Evolutionary conservation across 2,797 vertebrate species (phyloP).

Genomic region (Girardinus metallicus): DNA sequence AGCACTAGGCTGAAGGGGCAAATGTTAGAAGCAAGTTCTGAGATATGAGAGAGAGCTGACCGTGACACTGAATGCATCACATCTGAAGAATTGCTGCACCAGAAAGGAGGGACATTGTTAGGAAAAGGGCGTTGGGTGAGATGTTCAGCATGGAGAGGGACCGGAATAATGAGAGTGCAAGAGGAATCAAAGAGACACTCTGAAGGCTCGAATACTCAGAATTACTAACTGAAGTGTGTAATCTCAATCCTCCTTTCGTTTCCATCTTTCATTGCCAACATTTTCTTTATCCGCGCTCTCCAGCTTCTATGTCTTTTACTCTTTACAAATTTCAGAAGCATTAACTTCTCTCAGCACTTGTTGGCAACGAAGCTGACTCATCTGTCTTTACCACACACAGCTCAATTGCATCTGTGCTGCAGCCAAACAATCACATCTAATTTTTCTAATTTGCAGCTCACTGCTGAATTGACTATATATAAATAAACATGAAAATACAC

Average conservation of each 20-base stretch:
- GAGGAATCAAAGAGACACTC: conserved; percentile 12
- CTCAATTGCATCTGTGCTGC: conserved; percentile 11
- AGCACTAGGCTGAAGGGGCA: conserved; percentile 55
- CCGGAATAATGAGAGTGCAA: conserved; percentile 9
- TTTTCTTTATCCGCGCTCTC: conserved; percentile 29
- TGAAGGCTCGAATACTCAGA: conserved; percentile 21
- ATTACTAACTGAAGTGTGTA: conserved; percentile 1
- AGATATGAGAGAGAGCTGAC: conserved; percentile 40
- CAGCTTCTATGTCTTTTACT: conserved; percentile 22
- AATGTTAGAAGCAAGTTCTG: conserved; percentile 40
- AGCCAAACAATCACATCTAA: conserved; percentile 34
- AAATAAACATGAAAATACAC: conserved; percentile 44
- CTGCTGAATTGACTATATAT: conserved; percentile 19
- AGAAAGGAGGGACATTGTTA: conserved; percentile 3
- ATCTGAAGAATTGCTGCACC: conserved; percentile 26
- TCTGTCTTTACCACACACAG: conserved; percentile 31
- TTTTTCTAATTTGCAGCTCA: conserved; percentile 40
- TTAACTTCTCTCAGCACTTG: conserved; percentile 23
- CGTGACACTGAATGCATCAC: conserved; percentile 18
- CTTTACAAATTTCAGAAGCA: conserved; percentile 25
- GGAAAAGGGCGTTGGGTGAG: background rate
- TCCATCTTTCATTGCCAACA: conserved; percentile 22
- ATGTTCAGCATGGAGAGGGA: conserved; percentile 6
- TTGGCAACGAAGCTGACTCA: conserved; percentile 35
- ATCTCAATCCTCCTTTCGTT: conserved; percentile 17